Base-by-base conservation (phyloP, 1,140 invertebrate species). In the Drosophila melanica region DNA sequence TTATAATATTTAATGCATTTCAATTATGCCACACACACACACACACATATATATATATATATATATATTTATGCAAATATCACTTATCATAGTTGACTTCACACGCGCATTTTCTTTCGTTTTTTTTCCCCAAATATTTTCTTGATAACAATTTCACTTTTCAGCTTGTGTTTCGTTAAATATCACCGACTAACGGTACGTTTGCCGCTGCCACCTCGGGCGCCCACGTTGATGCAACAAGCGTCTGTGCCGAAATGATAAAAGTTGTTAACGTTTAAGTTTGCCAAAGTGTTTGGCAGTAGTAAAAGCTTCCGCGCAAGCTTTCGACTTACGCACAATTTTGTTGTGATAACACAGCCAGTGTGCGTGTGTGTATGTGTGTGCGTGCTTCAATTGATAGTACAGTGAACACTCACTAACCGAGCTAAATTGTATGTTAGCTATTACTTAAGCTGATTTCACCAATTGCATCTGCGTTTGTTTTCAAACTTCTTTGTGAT, bases 201-300 rank as follows among this genome's bases (percentile, higher is more conserved):
- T 54, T 53, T 54, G 20, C 53, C 45, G 51, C 16, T 18, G 9
- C 37, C 54, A 35, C 10, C 1, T 16, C n/a, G 18, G n/a, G 37
- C 20, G 20, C 14, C 48, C 57, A 68, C 57, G 77, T 79, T 64
- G 76, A 79, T 76, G 76, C 80, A 84, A 84, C 80, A 84, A 84
- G 80, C 81, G 73, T 79, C 77, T 60, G 39, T 44, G 55, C 64
- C 68, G 44, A 33, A 85, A 85, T 84, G 81, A 80, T 85, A 85
- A 80, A 62, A 66, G 42, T 70, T 70, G 63, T 65, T 71, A 65
- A 60, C 68, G 55, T 33, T 65, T 18, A 44, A 62, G 67, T 37
- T 58, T 65, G 12, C 37, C 47, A 20, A 47, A 41, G 66, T 55
- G 23, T 65, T 64, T 55, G 64, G 58, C 37, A 51, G 41, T 33